Percentiles rank a stretch among this genome's conserved stretches.
These are phyloP conservation scores for Troides aeacus DNA, from an alignment of 2,888 invertebrate species.

Conservation along the genomic window DNA sequence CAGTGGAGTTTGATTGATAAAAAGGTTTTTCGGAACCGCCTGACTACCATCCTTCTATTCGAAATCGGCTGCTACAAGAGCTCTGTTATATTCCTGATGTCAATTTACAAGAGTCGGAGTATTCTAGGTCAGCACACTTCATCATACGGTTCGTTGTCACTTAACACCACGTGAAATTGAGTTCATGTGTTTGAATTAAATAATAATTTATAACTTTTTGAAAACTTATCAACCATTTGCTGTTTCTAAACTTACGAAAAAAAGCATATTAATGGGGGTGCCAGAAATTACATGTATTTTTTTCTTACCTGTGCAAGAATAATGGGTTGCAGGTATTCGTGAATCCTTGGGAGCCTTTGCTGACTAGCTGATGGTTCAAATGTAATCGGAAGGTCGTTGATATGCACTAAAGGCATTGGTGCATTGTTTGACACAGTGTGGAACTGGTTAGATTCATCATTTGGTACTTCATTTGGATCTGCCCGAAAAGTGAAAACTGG, in stretches of 20 bases:
- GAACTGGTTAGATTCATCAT: conserved; percentile 48
- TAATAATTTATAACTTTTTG: too few relatives aligned
- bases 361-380: conserved; percentile 46
- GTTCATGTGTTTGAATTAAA: too few relatives aligned
- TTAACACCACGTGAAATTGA: too few relatives aligned
- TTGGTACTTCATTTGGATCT: conserved; percentile 37
- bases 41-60: too few relatives aligned
- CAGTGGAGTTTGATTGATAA: too few relatives aligned
- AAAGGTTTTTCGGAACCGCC: too few relatives aligned
- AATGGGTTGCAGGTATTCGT: conserved; percentile 72
- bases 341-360: conserved; percentile 62
- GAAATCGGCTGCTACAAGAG: too few relatives aligned
- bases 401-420: conserved; percentile 79
- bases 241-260: neutral
- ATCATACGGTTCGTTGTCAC: too few relatives aligned
- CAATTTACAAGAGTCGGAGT: too few relatives aligned
- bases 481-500: conserved; percentile 48
- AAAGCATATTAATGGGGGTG: neutral
- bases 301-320: conserved; percentile 70
- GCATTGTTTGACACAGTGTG: conserved; percentile 60
- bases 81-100: too few relatives aligned
- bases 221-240: neutral
- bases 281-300: neutral
- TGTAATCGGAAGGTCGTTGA: conserved; percentile 76
- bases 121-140: too few relatives aligned